Percentiles rank a stretch among this genome's conserved stretches.
Conservation (phyloP, 2,797 vertebrate species). For the Chiloscyllium punctatum region DNA sequence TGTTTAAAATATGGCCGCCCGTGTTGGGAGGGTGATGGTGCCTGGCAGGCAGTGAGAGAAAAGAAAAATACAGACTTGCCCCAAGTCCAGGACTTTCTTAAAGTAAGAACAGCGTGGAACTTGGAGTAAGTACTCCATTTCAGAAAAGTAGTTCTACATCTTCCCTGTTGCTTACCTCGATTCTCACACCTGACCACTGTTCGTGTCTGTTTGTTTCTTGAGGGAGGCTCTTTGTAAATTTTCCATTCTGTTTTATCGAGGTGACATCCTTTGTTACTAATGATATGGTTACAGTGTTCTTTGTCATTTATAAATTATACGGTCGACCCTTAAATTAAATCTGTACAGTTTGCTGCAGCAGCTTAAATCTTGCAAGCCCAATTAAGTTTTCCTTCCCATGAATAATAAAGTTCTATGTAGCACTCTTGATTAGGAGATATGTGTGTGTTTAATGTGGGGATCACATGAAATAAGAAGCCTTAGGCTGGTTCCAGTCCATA, state of each 20-base stretch:
- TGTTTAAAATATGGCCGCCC: background rate
- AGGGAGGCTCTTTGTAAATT: background rate
- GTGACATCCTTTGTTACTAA: conserved; percentile 12
- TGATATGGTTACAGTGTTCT: background rate
- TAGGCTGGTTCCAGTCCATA: conserved; percentile 40
- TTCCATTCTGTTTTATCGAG: background rate
- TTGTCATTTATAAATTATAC: conserved; percentile 34
- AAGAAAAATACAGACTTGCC: background rate
- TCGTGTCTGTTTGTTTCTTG: background rate
- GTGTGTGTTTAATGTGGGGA: conserved; percentile 38
- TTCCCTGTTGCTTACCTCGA: background rate
- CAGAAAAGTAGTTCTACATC: background rate
- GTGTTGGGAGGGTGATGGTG: background rate
- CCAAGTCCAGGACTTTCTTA: background rate
- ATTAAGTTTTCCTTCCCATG: conserved; percentile 41
- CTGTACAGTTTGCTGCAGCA: conserved; percentile 24
- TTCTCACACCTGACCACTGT: no score
- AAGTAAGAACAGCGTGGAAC: background rate
- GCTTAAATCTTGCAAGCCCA: conserved; percentile 40
- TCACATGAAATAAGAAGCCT: conserved; percentile 18
- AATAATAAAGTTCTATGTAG: conserved; percentile 16
- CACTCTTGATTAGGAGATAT: conserved; percentile 38
- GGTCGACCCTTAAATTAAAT: conserved; percentile 29
- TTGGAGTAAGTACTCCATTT: background rate
- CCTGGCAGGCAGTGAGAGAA: background rate